phyloP scores from a whole-genome alignment of 37 sponge, comb jelly and placozoan species.

The Mnemiopsis leidyi region DNA sequence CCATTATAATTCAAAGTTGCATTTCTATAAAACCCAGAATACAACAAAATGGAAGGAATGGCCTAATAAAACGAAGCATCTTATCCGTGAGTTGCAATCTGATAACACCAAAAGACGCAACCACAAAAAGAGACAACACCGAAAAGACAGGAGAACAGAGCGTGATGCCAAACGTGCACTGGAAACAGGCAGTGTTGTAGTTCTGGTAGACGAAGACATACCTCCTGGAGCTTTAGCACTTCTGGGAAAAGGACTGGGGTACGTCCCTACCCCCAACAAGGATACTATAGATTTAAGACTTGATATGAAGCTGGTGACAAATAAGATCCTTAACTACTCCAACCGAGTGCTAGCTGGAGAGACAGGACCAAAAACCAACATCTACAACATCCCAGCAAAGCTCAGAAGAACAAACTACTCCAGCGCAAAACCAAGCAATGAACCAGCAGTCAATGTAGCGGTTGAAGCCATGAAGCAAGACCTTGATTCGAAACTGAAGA shows the following conservation, averaged over 20 bases:
- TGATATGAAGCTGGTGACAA: neutral
- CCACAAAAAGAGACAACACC: neutral
- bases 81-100: neutral
- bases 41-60: neutral
- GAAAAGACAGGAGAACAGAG: neutral
- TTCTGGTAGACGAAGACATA: neutral
- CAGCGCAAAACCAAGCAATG: too few relatives aligned
- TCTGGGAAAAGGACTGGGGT: neutral
- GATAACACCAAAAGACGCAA: neutral
- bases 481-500: too few relatives aligned
- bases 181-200: neutral
- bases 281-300: neutral
- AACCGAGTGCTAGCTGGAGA: neutral
- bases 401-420: too few relatives aligned
- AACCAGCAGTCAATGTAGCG: too few relatives aligned
- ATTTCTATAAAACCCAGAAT: neutral
- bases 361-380: too few relatives aligned
- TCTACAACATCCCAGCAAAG: too few relatives aligned
- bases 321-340: neutral
- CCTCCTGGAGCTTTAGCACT: neutral
- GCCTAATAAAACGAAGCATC: neutral
- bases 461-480: too few relatives aligned
- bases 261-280: neutral
- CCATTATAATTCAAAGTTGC: neutral
- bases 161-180: neutral